Evolutionary conservation across 2,888 invertebrate genomes (phyloP).

Genomic region (Noctua pronuba): DNA sequence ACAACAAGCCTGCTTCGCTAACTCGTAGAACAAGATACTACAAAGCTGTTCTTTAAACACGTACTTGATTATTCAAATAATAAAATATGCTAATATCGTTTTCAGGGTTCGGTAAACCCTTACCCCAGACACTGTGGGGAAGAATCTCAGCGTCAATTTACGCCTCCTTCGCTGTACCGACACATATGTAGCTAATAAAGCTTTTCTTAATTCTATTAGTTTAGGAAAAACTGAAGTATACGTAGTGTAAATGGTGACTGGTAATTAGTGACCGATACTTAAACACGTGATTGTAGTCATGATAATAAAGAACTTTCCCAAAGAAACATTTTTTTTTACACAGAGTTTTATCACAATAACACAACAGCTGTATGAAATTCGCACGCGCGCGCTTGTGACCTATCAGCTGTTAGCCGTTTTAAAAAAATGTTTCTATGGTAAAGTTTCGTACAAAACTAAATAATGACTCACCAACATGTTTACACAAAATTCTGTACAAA

Average conservation of each 20-base stretch:
- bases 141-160: conserved; percentile 91
- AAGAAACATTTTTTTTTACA: no score
- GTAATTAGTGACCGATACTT: no score
- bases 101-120: conserved; percentile 93
- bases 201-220: neutral
- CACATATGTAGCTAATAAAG: conserved; percentile 91
- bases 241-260: no score
- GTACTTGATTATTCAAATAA: conserved; percentile 37
- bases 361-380: no score
- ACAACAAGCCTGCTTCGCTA: neutral
- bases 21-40: conserved; percentile 11
- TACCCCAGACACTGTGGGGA: conserved; percentile 92
- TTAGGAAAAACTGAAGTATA: neutral
- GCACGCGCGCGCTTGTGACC: no score
- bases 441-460: neutral
- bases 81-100: conserved; percentile 55
- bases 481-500: neutral
- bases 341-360: no score
- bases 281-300: no score
- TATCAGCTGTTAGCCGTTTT: no score
- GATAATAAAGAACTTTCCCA: no score
- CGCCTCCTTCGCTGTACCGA: conserved; percentile 92
- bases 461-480: neutral
- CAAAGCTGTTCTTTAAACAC: conserved; percentile 16
- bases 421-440: no score